Base-by-base conservation (phyloP, 2,797 vertebrate species). In the Fundulus diaphanus region DNA sequence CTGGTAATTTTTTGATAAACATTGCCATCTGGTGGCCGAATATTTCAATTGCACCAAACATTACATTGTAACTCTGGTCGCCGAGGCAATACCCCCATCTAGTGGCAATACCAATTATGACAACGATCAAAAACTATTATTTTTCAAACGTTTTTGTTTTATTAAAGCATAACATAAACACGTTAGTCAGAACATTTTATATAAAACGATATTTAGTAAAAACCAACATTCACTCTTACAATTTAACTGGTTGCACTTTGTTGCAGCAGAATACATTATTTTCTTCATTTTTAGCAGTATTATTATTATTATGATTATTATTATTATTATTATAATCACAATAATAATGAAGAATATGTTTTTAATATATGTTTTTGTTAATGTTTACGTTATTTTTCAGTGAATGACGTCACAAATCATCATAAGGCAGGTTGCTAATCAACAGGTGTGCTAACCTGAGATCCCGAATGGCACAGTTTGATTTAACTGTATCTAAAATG, bases 21-120 rank as follows among this genome's bases (percentile, higher is more conserved):
- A 82, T 81, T 84, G 83, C 7, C 72, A 33, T 70, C 90, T 83
- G 18, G 66, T 85, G 88, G 82, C 13, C 0, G 9, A 40, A n/a
- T 40, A 0, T 0, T 12, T 2, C 0, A 72, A 72, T 37, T 86
- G 29, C 82, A 81, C 2, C 22, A 44, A 8, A 68, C n/a, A 5
- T 9, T 8, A 6, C 9, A 33, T 37, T 22, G 37, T 37, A 7
- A 1, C 33, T 13, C 35, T 49, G 13, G 9, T n/a, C 0, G 1
- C 31, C n/a, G n/a, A n/a, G n/a, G n/a, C n/a, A 59, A 65, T 54
- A 35, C 56, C 16, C 31, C 13, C 72, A 63, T 24, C 72, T 65
- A 27, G 72, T 70, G 77, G 72, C 22, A 40, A 74, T 27, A 70
- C 49, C 1, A 24, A n/a, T 44, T 6, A 29, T 15, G 3, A 44